Evolutionary conservation across 35 echinoderm and acorn worm genomes (phyloP).

Genomic region (Ophiothrix spiculata): DNA sequence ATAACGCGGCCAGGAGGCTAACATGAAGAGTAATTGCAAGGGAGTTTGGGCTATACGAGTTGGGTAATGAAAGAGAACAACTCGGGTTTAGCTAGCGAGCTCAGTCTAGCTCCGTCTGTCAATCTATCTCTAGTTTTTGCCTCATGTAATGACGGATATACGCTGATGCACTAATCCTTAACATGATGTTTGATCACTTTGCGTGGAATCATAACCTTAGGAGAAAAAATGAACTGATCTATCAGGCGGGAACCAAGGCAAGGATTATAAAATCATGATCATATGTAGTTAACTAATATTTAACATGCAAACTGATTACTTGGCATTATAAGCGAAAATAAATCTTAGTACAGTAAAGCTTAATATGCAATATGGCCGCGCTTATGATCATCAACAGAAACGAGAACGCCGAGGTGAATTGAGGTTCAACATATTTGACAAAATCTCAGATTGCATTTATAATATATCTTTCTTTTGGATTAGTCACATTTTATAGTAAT

Average conservation of each 20-base stretch:
- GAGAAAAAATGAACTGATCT: constrained; percentile 9
- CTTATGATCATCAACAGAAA: background rate
- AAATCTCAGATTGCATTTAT: background rate
- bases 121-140: background rate
- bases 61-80: constrained; percentile 1
- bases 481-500: background rate
- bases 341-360: background rate
- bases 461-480: constrained; percentile 1
- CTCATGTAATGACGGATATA: background rate
- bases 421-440: background rate
- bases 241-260: background rate
- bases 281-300: too few relatives aligned
- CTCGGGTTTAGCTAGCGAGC: background rate
- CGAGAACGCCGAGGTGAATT: background rate
- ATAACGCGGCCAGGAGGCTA: constrained; percentile 6
- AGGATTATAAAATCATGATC: constrained; percentile 16
- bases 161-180: background rate
- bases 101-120: background rate
- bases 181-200: background rate
- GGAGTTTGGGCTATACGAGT: background rate
- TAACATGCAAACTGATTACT: background rate
- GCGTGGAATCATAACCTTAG: background rate
- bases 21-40: constrained; percentile 8
- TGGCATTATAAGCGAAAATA: background rate
- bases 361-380: background rate